Base-by-base conservation (phyloP, 1,140 invertebrate genomes). In the Heterodera schachtii region DNA sequence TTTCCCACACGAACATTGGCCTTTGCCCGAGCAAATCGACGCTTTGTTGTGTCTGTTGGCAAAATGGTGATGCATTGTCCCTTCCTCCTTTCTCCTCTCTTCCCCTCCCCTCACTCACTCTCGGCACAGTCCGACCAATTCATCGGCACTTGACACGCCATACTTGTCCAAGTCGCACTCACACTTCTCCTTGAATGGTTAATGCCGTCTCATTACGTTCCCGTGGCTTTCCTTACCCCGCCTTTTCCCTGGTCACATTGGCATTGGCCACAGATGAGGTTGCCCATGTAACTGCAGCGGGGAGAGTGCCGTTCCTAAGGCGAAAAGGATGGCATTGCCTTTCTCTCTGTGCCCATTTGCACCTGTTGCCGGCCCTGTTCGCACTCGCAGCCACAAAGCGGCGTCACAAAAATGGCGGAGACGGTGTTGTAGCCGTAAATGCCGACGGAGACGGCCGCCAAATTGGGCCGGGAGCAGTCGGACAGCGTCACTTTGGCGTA, bases 361-460 rank as follows among this genome's bases (percentile, higher is more conserved):
- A 78, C 77, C 49, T 78, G 77, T 66, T 78, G 77, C 21, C 77
- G 52, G 6, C 44, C 66, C 13, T 78, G 87, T 79, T 89, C 88
- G 74, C 88, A 89, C 64, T 89, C 88, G 79, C 88, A 89, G 8
- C 86, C 89, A 77, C 88, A 89, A 13, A 88, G 70, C 16, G 88
- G 89, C 2, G 89, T 90, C 44, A 89, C 84, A 75, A 87, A 89
- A 11, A 89, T 67, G 11, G 87, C 88, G 49, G 88, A 85, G 11
- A 89, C 87, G 7, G 79, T 86, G 76, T 87, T 87, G 81, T 90
- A 88, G 11, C 88, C 89, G 73, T 84, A 84, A 64, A 89, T 83
- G 21, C 89, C 87, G 21, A 89, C 84, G 3, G 87, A 89, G 19
- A 90, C 78, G 11, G 87, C 82, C 41, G 88, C 80, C 64, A 86